Evolutionary conservation across 64 coral and sea anemone species (phyloP).

Genomic region (Platygyra sinensis): DNA sequence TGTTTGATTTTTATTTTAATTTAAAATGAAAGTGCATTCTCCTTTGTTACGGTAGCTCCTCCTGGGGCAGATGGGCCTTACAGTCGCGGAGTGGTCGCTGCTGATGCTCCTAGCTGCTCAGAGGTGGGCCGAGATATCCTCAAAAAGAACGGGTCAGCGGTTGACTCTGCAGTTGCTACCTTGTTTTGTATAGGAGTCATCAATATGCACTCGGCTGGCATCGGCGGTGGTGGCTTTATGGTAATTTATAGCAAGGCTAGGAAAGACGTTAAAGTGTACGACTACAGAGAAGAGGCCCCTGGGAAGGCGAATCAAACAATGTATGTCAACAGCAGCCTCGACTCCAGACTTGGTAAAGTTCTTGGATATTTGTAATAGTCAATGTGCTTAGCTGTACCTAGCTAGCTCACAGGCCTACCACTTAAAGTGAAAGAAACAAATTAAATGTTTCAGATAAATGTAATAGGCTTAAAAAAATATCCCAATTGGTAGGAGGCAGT

Average conservation of each 20-base stretch:
- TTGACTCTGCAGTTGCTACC: slow-evolving; percentile 80
- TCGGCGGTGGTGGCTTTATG: slow-evolving; percentile 96
- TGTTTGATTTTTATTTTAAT: neutral
- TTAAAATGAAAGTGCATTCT: neutral
- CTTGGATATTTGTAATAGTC: too few relatives aligned
- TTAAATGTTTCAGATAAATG: too few relatives aligned
- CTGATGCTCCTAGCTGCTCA: slow-evolving; percentile 80
- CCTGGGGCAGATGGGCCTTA: slow-evolving; percentile 70
- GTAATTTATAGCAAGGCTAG: slow-evolving; percentile 53
- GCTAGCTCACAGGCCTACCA: too few relatives aligned
- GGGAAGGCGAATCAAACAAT: slow-evolving; percentile 48
- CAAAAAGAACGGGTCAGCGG: slow-evolving; percentile 86
- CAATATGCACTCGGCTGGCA: slow-evolving; percentile 97
- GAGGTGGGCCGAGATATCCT: slow-evolving; percentile 83
- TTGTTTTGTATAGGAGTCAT: slow-evolving; percentile 90
- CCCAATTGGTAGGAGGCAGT: too few relatives aligned
- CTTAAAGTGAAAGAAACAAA: too few relatives aligned
- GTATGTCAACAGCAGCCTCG: slow-evolving; percentile 65
- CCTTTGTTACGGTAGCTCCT: slow-evolving; percentile 24
- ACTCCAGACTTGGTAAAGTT: slow-evolving; percentile 53
- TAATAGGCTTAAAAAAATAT: too few relatives aligned
- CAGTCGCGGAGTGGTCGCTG: slow-evolving; percentile 71
- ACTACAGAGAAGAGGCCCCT: slow-evolving; percentile 88
- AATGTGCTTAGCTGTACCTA: too few relatives aligned
- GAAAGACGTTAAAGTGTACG: slow-evolving; percentile 49